Evolutionary conservation across 1,140 invertebrate genomes (phyloP), one percentile per base, ranked within the genome.

Genomic region (Thaumetopoea pityocampa): DNA sequence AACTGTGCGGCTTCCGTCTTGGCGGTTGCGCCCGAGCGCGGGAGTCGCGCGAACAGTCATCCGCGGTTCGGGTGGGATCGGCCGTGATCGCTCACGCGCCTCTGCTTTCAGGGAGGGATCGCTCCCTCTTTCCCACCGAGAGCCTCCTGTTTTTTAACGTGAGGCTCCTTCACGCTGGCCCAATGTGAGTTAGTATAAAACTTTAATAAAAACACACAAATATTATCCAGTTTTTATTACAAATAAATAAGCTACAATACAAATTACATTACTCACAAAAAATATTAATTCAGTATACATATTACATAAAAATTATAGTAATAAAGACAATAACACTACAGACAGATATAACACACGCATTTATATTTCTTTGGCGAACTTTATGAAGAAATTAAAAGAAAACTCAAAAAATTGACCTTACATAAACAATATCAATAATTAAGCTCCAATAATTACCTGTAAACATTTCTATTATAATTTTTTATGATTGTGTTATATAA

Each of bases 201-300:
- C n/a, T n/a, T 14, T 11, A 44, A 30, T 26, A 24, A 22, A 42
- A 47, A 35, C 29, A 3, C 5, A 34, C 11, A 11, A 20, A 20
- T 30, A 33, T 52, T 23, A 28, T 54, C 36, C 4, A 35, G 50
- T 35, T 59, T 65, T 74, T 71, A 72, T 64, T 74, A 67, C 58
- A 68, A 72, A 78, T 78, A 78, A 78, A 78, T 78, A 73, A 58
- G 46, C 59, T 72, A 67, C 47, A 66, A 46, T 52, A 51, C 38
- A 55, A 42, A 51, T 42, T 46, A 53, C 51, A 33, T 51, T 52
- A 51, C 43, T 52, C 49, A 52, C 46, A 55, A 52, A 49, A 42
- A 46, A 18, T 46, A 28, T 38, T 47, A 19, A 19, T 37, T 41
- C 26, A 34, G 26, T 44, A 20, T 33, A 41, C 33, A 23, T 34